Evolutionary conservation across 2,888 invertebrate genomes (phyloP).

Genomic region (Diaperis boleti): DNA sequence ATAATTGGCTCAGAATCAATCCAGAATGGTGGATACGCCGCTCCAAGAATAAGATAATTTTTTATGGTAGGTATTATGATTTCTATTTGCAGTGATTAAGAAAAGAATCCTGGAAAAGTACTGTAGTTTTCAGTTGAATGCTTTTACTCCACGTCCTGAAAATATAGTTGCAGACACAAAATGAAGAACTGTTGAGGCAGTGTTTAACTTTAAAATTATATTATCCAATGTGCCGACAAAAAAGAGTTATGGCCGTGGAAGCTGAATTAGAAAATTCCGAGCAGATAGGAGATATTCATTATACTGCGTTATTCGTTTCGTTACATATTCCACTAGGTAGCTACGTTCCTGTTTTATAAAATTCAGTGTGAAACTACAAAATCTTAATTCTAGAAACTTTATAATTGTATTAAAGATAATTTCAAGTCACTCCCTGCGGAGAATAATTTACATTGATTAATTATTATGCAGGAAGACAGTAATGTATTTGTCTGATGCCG

Average conservation of each 20-base stretch:
- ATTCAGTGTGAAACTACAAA: slow-evolving; percentile 26
- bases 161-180: slow-evolving; percentile 31
- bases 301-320: slow-evolving; percentile 13
- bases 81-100: too few species aligned
- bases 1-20: too few species aligned
- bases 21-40: too few species aligned
- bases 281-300: slow-evolving; percentile 31
- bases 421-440: slow-evolving; percentile 11
- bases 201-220: slow-evolving; percentile 34
- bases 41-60: too few species aligned
- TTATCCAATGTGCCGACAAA: slow-evolving; percentile 28
- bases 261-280: slow-evolving; percentile 30
- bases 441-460: slow-evolving; percentile 32
- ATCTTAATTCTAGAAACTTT: slow-evolving; percentile 22
- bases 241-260: slow-evolving; percentile 26
- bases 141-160: neutral
- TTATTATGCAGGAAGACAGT: slow-evolving; percentile 19
- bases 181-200: too few species aligned
- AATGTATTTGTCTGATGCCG: neutral
- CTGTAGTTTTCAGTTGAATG: too few species aligned
- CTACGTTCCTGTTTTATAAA: slow-evolving; percentile 14
- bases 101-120: too few species aligned
- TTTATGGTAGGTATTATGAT: too few species aligned
- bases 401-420: slow-evolving; percentile 22
- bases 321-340: slow-evolving; percentile 22